Percentiles rank a stretch among this genome's conserved stretches.
These are phyloP conservation scores for Catharus minimus DNA, from an alignment of 2,113 vertebrate species.

Conservation along the genomic window DNA sequence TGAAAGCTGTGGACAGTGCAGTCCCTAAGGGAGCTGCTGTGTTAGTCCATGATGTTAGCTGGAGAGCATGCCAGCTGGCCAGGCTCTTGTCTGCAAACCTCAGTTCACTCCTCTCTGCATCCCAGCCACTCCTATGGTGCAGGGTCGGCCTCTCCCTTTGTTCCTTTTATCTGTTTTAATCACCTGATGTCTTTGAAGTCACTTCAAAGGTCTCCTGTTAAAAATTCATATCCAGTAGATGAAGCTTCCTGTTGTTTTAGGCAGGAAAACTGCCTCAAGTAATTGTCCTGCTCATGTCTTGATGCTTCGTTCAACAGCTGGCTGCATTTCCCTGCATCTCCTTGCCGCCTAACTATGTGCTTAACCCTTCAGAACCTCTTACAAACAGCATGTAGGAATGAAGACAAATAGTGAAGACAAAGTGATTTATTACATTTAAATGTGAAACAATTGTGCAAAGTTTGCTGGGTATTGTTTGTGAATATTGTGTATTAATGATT, in stretches of 20 bases:
- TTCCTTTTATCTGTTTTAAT: not conserved
- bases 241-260: not conserved
- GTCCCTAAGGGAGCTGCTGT: not conserved
- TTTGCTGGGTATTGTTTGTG: not conserved
- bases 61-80: rapidly evolving
- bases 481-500: not conserved
- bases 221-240: not conserved
- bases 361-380: not conserved
- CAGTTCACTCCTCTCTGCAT: not conserved
- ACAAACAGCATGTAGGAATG: not conserved
- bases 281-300: not conserved
- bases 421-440: not conserved
- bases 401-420: not conserved
- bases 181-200: constrained; percentile 22
- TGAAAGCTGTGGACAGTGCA: not conserved
- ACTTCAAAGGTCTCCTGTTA: constrained; percentile 34
- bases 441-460: not conserved
- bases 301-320: not conserved
- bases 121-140: not conserved
- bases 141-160: not conserved
- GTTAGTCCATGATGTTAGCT: too few relatives aligned
- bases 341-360: not conserved
- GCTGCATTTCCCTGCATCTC: not conserved
- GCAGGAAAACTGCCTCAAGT: not conserved
- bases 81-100: not conserved